phyloP scores from a whole-genome alignment of 1,140 invertebrate species.

The Zelostemma sp. region DNA sequence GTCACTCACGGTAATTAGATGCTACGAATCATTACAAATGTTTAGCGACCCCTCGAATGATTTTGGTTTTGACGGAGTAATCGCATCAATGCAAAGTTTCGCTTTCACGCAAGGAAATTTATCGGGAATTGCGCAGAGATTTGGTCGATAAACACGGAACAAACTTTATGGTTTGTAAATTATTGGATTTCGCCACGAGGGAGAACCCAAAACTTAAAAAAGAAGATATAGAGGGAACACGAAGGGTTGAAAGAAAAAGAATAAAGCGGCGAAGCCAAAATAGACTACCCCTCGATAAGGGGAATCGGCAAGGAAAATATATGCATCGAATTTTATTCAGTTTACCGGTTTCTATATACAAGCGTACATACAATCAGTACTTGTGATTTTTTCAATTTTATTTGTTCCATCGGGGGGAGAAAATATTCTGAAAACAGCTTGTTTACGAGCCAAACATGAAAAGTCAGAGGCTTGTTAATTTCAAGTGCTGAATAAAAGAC shows the following conservation, averaged over 20 bases:
- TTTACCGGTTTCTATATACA: no score
- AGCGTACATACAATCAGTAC: no score
- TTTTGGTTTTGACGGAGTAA: not conserved
- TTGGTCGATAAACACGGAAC: not conserved
- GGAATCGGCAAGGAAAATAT: not conserved
- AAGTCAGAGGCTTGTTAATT: not conserved
- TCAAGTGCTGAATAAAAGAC: constrained; percentile 1
- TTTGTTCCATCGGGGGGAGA: not conserved
- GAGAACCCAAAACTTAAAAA: not conserved
- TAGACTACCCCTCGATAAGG: not conserved
- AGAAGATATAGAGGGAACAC: not conserved
- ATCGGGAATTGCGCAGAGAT: not conserved
- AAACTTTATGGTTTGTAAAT: not conserved
- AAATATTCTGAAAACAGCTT: not conserved
- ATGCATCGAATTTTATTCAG: constrained; percentile 3
- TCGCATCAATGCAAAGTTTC: not conserved
- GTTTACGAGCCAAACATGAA: not conserved
- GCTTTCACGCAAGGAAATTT: not conserved
- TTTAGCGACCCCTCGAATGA: no score
- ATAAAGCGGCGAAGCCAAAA: not conserved
- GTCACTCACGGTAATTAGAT: constrained; percentile 32
- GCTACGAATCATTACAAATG: constrained; percentile 6
- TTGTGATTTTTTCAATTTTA: no score
- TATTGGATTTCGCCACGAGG: not conserved
- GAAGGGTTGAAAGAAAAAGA: not conserved